Percentiles rank a stretch among this genome's conserved stretches.
Conservation (phyloP, 2,113 vertebrate species). For the Ameiurus melas region DNA sequence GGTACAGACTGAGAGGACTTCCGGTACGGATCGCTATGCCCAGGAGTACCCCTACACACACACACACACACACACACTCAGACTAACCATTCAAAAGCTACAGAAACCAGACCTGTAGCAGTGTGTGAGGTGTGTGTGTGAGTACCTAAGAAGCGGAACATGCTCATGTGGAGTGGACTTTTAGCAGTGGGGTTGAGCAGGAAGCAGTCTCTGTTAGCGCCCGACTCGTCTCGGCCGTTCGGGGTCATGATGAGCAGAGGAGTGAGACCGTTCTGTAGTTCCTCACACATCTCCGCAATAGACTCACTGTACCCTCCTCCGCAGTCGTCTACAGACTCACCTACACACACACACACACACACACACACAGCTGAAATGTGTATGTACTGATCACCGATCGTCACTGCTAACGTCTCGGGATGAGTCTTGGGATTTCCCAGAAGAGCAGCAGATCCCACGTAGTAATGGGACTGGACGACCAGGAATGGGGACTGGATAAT, state of each 20-base stretch:
- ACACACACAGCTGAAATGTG: no score
- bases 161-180: slow-evolving; percentile 90
- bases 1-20: slow-evolving; percentile 93
- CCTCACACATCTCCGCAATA: slow-evolving; percentile 98
- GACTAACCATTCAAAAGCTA: neutral
- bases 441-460: neutral
- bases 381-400: neutral
- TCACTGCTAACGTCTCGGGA: neutral
- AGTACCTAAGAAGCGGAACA: slow-evolving; percentile 97
- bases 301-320: slow-evolving; percentile 98
- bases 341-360: slow-evolving; percentile 65
- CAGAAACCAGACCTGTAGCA: neutral
- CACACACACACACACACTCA: neutral
- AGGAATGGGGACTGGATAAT: no score
- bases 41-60: slow-evolving; percentile 84
- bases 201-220: slow-evolving; percentile 97
- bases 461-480: neutral
- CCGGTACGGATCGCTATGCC: slow-evolving; percentile 98
- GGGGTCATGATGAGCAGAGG: slow-evolving; percentile 96
- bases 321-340: slow-evolving; percentile 97
- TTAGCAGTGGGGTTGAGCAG: slow-evolving; percentile 91
- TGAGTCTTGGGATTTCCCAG: neutral
- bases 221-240: slow-evolving; percentile 95
- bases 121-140: neutral
- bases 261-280: slow-evolving; percentile 96